Base-by-base conservation (phyloP, 2,888 invertebrate genomes). In the Taenaris catops region DNA sequence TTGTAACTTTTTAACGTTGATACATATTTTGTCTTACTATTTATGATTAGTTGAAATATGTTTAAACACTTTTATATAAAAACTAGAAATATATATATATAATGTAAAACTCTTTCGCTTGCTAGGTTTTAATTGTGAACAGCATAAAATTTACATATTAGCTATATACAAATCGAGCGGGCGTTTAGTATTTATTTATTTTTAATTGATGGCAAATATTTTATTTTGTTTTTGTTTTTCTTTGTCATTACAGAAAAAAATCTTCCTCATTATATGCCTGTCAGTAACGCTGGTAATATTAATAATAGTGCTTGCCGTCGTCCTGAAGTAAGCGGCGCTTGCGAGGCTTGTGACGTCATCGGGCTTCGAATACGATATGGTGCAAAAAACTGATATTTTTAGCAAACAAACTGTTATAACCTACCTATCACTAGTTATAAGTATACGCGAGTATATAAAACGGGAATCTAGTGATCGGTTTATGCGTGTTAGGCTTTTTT, bases 181-280 rank as follows among this genome's bases (percentile, higher is more conserved):
- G n/a, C 8, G 2, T n/a, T 11, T 21, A 26, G 19, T 19, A 5
- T 4, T 6, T 35, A n/a, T 8, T 9, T 35, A 21, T 29, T 7
- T n/a, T 3, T 2, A 9, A 26, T 25, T 25, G 12, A 35, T 29
- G 12, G 34, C 44, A 41, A 43, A 28, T 20, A 43, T 71, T 83
- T 81, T 79, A 78, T 80, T 87, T 84, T 68, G 55, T 76, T 79
- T 79, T 81, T 67, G 60, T 75, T 84, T 87, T 66, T 80, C 70
- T 87, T 88, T 91, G 72, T 88, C 83, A 88, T 93, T 91, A 74
- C 94, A 94, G 94, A 94, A 94, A 93, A 92, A 93, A 91, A 92
- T 94, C 91, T 91, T 93, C 91, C 93, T 94, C 90, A 90, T 93
- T 84, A 91, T 94, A 90, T 94, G 94, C 92, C 90, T 94, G 88